Evolutionary conservation across 2,888 invertebrate genomes (phyloP).

Genomic region (Drosophila anceps): DNA sequence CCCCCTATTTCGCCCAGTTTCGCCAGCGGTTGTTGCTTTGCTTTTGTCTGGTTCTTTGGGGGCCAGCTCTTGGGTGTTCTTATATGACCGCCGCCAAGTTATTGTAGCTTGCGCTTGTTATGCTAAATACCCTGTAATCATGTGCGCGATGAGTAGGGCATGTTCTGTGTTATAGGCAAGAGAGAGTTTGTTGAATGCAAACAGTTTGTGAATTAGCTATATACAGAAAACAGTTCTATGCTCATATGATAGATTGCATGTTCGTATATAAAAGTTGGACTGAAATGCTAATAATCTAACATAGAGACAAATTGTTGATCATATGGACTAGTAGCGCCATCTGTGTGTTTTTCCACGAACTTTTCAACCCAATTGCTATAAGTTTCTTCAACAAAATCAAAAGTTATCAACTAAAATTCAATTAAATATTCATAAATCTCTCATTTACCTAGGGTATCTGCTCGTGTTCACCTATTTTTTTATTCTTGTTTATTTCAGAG

Average conservation of each 20-base stretch:
- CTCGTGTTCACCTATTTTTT: not conserved
- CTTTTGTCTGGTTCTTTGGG: slow-evolving; percentile 68
- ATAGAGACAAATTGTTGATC: too few species aligned
- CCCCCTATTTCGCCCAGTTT: slow-evolving; percentile 64
- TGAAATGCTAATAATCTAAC: too few species aligned
- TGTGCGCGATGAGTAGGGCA: not conserved
- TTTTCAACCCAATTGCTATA: too few species aligned
- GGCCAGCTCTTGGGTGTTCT: slow-evolving; percentile 70
- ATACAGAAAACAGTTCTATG: too few species aligned
- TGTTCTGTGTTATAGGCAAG: not conserved
- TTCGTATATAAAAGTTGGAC: too few species aligned
- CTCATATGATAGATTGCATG: too few species aligned
- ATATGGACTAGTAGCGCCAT: too few species aligned
- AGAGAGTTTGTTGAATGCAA: not conserved
- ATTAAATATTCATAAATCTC: too few species aligned
- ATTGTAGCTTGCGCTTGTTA: slow-evolving; percentile 46
- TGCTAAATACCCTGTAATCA: slow-evolving; percentile 41
- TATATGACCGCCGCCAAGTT: slow-evolving; percentile 75
- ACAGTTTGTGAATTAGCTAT: not conserved
- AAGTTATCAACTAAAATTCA: too few species aligned
- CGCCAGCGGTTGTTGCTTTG: slow-evolving; percentile 77
- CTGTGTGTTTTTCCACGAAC: too few species aligned
- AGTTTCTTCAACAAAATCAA: too few species aligned
- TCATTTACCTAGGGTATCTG: slow-evolving; percentile 1
- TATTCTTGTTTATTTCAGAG: slow-evolving; percentile 47